Evolutionary conservation across 2,797 vertebrate genomes (phyloP).

Genomic region (Gymnocypris eckloni): DNA sequence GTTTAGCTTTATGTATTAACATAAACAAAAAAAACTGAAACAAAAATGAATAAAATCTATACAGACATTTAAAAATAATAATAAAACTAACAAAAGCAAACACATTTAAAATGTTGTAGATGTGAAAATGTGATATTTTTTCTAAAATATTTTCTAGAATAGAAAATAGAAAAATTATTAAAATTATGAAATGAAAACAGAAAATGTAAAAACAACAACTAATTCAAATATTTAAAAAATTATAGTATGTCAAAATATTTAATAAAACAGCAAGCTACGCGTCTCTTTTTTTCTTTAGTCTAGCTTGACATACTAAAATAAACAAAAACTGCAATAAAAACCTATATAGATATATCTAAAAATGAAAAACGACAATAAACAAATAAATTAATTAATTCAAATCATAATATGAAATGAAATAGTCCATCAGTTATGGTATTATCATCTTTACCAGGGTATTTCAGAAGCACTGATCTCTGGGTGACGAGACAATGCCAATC

Average conservation of each 20-base stretch:
- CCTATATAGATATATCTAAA: not conserved
- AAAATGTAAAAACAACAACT: not conserved
- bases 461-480: conserved; percentile 49
- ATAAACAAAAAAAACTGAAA: not conserved
- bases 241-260: not conserved
- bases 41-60: not conserved
- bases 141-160: too few relatives aligned
- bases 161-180: not conserved
- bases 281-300: not conserved
- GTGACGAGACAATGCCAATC: conserved; percentile 69
- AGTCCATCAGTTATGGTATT: too few relatives aligned
- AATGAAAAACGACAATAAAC: not conserved
- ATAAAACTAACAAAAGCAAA: not conserved
- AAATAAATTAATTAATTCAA: not conserved
- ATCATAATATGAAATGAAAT: too few relatives aligned
- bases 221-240: not conserved
- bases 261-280: not conserved
- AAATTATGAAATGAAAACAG: not conserved
- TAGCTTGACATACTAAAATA: not conserved
- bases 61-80: not conserved
- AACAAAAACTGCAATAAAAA: not conserved
- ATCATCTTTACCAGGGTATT: not conserved
- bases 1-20: not conserved
- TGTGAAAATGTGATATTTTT: too few relatives aligned
- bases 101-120: not conserved